Evolutionary conservation across 2,888 invertebrate genomes (phyloP), one percentile per base, ranked within the genome.

Genomic region (Atrina japonica): DNA sequence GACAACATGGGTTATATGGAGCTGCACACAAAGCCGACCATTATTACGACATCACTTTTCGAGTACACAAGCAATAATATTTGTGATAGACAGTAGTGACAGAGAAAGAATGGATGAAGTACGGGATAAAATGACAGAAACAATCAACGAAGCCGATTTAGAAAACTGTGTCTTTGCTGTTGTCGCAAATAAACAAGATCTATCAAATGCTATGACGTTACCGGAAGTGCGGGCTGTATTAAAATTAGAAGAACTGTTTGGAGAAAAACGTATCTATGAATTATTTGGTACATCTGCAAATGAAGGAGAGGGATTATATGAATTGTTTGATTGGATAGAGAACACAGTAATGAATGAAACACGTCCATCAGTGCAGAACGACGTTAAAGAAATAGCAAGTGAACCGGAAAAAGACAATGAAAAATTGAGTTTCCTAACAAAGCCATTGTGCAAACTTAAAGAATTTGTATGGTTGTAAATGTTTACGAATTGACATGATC

Each of bases 181-280:
- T n/a, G 45, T 82, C 29, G 80, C 82, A 11, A 85, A 85, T 69
- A 85, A 85, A 70, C 83, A 83, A 50, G 85, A 85, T 61, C 18
- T 80, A 23, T 41, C 66, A 1, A 53, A 64, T 14, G 82, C 77
- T 25, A 55, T 83, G 67, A 71, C 68, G 9, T 58, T 60, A 14
- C 53, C 63, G 6, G 77, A 83, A 11, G 68, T 84, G 16, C 43
- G n/a, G n/a, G 50, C 63, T 7, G 66, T 52, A 14, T 58, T 83
- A n/a, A 23, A 63, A n/a, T 45, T 72, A 9, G 18, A 49, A 1
- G 47, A 30, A 0, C 11, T 23, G 3, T 43, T 67, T 18, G 16
- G 25, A 16, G 40, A 40, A 21, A n/a, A 30, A 0, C 43, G 65
- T 27, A 45, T 16, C 14, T 80, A 71, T 68, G 53, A 63, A 2